Conservation (phyloP, 2,888 invertebrate species). For the Amphipyra berbera region DNA sequence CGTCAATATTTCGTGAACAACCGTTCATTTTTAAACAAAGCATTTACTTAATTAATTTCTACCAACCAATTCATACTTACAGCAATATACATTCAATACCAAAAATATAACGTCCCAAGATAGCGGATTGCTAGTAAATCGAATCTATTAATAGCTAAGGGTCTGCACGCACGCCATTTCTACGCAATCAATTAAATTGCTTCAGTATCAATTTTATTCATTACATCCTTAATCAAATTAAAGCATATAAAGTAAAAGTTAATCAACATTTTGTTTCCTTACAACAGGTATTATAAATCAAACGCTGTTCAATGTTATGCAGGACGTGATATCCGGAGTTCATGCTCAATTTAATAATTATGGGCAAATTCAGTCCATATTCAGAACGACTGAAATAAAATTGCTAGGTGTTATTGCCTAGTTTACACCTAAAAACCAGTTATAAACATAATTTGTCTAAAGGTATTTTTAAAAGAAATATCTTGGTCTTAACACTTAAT, state of each 20-base stretch:
- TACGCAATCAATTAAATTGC: constrained; percentile 38
- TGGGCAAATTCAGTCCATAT: too few relatives aligned
- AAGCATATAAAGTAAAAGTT: constrained; percentile 5
- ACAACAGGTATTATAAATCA: constrained; percentile 25
- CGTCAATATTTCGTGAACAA: constrained; percentile 1
- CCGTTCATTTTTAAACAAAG: not conserved
- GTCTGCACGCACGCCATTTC: constrained; percentile 30
- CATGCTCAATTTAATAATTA: not conserved
- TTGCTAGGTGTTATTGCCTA: too few relatives aligned
- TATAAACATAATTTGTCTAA: too few relatives aligned
- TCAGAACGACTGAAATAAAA: too few relatives aligned
- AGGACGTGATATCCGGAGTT: constrained; percentile 23
- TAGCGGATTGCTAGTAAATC: constrained; percentile 3
- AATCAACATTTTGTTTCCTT: constrained; percentile 31
- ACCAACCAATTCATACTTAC: not conserved
- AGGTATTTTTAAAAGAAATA: too few relatives aligned
- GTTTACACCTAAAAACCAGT: too few relatives aligned
- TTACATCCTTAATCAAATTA: constrained; percentile 36
- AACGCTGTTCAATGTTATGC: not conserved
- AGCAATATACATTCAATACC: constrained; percentile 7
- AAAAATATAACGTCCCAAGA: not conserved
- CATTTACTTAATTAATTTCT: constrained; percentile 23
- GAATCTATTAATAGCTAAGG: constrained; percentile 18
- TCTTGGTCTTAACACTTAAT: too few relatives aligned
- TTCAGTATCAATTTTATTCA: constrained; percentile 23